Evolutionary conservation across 2,888 invertebrate genomes (phyloP).

Genomic region (Nineta flava): DNA sequence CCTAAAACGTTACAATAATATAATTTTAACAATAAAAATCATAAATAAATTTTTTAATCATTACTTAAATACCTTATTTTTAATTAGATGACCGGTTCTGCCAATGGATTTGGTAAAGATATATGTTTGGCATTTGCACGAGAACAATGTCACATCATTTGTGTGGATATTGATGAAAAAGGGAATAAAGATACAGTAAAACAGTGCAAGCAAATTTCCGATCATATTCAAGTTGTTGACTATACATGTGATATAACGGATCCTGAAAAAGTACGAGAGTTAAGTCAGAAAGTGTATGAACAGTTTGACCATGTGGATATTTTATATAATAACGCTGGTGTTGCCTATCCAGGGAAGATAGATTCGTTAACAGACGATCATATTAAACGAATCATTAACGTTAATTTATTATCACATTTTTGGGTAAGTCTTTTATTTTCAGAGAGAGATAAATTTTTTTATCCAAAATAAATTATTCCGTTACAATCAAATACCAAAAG

Average conservation of each 20-base stretch:
- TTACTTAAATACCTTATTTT: background rate
- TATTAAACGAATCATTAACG: constrained; percentile 51
- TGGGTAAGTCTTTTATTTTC: too few relatives aligned
- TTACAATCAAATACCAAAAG: too few relatives aligned
- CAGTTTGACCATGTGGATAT: constrained; percentile 66
- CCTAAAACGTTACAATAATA: too few relatives aligned
- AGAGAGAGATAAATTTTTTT: too few relatives aligned
- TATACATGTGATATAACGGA: constrained; percentile 53
- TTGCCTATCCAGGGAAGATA: constrained; percentile 64
- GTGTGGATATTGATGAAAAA: constrained; percentile 1
- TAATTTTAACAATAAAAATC: too few relatives aligned
- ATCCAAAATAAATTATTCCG: too few relatives aligned
- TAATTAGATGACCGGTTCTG: background rate
- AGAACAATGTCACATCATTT: background rate
- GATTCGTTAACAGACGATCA: constrained; percentile 47
- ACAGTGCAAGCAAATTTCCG: background rate
- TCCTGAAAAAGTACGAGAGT: constrained; percentile 43
- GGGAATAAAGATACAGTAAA: background rate
- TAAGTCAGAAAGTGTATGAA: constrained; percentile 43
- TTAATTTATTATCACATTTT: constrained; percentile 65
- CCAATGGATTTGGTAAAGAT: constrained; percentile 1
- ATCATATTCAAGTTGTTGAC: background rate
- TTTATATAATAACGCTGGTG: constrained; percentile 74
- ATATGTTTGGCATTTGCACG: constrained; percentile 2
- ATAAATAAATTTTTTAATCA: too few relatives aligned